These are phyloP conservation scores for Helicoverpa armigera DNA, from an alignment of 1,140 invertebrate species.

Conservation along the genomic window DNA sequence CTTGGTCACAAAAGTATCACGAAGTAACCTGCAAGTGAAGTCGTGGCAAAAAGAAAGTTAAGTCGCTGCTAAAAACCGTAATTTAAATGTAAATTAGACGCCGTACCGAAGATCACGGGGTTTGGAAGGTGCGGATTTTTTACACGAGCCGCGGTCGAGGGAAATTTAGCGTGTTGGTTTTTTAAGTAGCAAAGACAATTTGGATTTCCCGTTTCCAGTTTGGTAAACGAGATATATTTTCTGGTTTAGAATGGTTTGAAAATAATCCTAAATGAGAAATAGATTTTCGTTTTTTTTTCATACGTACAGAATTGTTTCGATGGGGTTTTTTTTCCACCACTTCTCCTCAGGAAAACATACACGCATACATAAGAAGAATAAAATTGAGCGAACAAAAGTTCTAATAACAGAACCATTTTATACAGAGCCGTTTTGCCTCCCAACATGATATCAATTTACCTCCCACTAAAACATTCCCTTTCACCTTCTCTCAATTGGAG, in stretches of 20 bases:
- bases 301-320: too few relatives aligned
- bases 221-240: neutral
- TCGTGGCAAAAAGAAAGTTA: conserved; percentile 30
- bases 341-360: neutral
- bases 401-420: too few relatives aligned
- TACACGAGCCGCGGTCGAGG: neutral
- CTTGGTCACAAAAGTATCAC: conserved; percentile 33
- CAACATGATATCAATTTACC: neutral
- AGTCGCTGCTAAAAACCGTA: conserved; percentile 23
- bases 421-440: too few relatives aligned
- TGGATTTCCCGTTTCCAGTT: neutral
- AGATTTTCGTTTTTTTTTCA: too few relatives aligned
- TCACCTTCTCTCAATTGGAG: neutral
- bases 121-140: conserved; percentile 31
- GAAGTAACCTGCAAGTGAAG: conserved; percentile 14
- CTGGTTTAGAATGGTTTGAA: neutral
- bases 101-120: conserved; percentile 22
- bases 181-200: neutral
- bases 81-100: conserved; percentile 45
- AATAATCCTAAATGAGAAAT: too few relatives aligned
- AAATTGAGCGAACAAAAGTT: too few relatives aligned
- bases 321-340: too few relatives aligned
- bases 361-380: neutral
- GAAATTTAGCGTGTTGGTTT: conserved; percentile 15
- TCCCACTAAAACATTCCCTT: neutral